A percentile compares a stretch with the other conserved stretches of the same genome.
Conservation (phyloP, 30 jellyfish, hydroid and myxozoan genomes). For the Hydractinia symbiolongicarpus region DNA sequence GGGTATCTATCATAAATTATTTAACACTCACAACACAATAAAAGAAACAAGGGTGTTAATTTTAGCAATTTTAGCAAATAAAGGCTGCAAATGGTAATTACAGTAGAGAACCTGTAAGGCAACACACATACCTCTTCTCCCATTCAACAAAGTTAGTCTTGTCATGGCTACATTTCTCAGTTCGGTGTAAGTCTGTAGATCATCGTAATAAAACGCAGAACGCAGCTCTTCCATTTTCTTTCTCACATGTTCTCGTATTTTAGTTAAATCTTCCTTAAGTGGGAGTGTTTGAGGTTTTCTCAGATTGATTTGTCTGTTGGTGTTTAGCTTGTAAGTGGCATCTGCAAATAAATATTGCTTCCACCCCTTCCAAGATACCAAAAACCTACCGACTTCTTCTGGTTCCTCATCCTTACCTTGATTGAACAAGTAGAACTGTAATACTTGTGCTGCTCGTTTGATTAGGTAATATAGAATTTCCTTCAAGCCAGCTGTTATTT, state of each 20-base stretch:
- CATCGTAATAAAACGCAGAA: slow-evolving; percentile 11
- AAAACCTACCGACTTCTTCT: slow-evolving; percentile 18
- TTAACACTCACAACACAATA: no score
- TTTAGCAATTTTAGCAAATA: no score
- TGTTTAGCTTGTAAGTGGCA: slow-evolving; percentile 15
- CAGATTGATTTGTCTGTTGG: slow-evolving; percentile 11
- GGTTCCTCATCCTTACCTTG: slow-evolving; percentile 2
- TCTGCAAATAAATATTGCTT: slow-evolving; percentile 22
- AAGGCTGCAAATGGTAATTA: no score
- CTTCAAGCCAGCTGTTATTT: slow-evolving; percentile 19
- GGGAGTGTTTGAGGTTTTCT: slow-evolving; percentile 25
- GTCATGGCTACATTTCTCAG: slow-evolving; percentile 6
- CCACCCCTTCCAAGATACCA: not conserved
- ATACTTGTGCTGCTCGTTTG: slow-evolving; percentile 29
- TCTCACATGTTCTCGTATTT: not conserved
- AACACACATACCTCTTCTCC: slow-evolving; percentile 2
- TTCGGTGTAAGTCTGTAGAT: slow-evolving; percentile 4
- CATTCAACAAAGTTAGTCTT: slow-evolving; percentile 27
- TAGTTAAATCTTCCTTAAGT: slow-evolving; percentile 15
- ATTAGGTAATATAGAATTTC: slow-evolving; percentile 11
- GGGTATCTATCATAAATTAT: no score
- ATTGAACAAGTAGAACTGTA: not conserved
- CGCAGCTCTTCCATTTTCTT: not conserved
- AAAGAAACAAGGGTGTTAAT: no score
- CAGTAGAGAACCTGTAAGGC: no score